Evolutionary conservation across 2,113 vertebrate species (phyloP), one percentile per base, ranked within the genome.

Genomic region (Rhynchopsitta pachyrhyncha): DNA sequence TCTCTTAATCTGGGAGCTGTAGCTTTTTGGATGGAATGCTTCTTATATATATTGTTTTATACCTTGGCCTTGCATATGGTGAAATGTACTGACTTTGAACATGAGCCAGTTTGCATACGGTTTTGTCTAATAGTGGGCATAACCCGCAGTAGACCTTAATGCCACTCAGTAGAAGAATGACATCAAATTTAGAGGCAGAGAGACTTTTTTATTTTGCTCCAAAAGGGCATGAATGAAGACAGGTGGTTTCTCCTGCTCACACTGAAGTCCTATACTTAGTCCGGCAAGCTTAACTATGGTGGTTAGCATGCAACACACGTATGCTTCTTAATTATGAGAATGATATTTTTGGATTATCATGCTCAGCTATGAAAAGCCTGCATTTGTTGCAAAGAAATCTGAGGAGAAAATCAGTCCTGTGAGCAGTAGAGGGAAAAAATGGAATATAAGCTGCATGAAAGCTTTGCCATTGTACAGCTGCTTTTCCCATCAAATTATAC

Each of bases 71-170:
- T 50, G 17, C n/a, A 5, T 37, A 23, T 70, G 66, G 41, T 87
- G 50, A 80, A 90, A 82, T 1, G 1, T 5, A 39, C n/a, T 35
- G 17, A 27, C n/a, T 42, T 53, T 74, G 35, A 35, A 52, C 10
- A 31, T 0, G 0, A 92, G 14, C 35, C 35, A 80, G 14, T 19
- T 67, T 46, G 23, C 11, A 1, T 24, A 25, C 8, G 2, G 2
- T 49, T 82, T 87, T 52, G 20, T 47, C 27, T 57, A n/a, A 68
- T 29, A 28, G 4, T 17, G 31, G 16, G 2, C 17, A 78, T 55
- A 79, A 64, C 27, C 25, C 27, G 17, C 15, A 74, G 9, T 4
- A 74, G 15, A 57, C 22, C 6, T 77, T 57, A 27, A 35, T 24
- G 13, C 2, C 33, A 23, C 7, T 35, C 37, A 25, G 17, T 1